phyloP scores from a whole-genome alignment of 2,797 vertebrate species.

The Artibeus lituratus region DNA sequence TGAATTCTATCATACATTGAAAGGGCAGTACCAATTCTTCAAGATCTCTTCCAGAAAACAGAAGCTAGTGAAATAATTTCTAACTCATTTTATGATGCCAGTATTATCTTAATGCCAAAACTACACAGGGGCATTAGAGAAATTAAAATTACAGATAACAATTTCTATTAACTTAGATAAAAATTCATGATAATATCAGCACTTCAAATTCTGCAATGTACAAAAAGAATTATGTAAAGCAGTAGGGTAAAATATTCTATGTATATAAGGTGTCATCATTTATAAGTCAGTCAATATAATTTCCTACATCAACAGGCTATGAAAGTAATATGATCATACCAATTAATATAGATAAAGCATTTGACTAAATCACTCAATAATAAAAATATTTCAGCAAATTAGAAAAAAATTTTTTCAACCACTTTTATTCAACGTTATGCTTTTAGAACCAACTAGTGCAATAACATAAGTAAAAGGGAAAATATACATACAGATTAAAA shows the following conservation, averaged over 20 bases:
- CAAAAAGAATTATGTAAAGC: background rate
- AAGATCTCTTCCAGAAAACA: background rate
- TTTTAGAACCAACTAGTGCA: background rate
- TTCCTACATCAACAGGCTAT: background rate
- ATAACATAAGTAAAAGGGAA: background rate
- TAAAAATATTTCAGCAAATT: background rate
- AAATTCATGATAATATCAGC: background rate
- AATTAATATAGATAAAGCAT: too few relatives aligned
- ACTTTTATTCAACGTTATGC: background rate
- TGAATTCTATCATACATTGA: background rate
- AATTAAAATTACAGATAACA: background rate
- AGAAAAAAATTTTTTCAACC: background rate
- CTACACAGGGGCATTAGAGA: background rate
- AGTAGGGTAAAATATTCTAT: background rate
- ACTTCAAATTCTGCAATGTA: background rate
- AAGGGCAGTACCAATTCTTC: background rate
- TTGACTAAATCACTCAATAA: background rate
- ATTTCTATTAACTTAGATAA: background rate
- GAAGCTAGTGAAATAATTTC: background rate
- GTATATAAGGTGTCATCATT: background rate
- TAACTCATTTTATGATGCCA: background rate
- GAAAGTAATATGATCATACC: too few relatives aligned
- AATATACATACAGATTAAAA: background rate
- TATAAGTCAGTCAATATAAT: background rate
- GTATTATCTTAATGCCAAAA: background rate